Conservation (phyloP, 2,888 invertebrate species). For the Germaria angustata region DNA sequence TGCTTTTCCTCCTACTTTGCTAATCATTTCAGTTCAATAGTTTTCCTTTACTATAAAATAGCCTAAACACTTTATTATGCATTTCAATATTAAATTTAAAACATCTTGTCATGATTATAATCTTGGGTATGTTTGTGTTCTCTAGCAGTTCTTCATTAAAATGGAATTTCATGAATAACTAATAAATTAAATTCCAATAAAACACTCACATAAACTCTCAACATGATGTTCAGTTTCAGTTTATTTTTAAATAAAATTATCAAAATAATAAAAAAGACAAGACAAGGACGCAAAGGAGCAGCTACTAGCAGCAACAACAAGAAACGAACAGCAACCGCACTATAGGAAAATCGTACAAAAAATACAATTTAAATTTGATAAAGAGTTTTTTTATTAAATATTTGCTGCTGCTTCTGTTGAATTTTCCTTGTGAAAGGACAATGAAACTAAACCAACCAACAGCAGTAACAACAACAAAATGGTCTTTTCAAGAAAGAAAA, state of each 20-base stretch:
- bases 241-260: conserved; percentile 60
- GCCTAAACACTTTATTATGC: background rate
- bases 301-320: conserved; percentile 19
- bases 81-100: conserved; percentile 36
- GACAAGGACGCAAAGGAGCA: conserved; percentile 62
- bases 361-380: conserved; percentile 64
- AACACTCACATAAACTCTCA: conserved; percentile 58
- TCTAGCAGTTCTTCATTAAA: conserved; percentile 63
- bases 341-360: conserved; percentile 7
- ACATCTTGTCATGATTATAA: conserved; percentile 3
- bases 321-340: conserved; percentile 33
- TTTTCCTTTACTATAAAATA: background rate
- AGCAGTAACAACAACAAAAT: conserved; percentile 45
- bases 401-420: conserved; percentile 5
- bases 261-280: conserved; percentile 36
- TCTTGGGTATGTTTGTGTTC: background rate
- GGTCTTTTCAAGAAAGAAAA: conserved; percentile 57
- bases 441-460: conserved; percentile 49
- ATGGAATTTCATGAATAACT: conserved; percentile 67
- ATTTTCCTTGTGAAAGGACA: conserved; percentile 55
- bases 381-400: conserved; percentile 35
- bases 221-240: conserved; percentile 55
- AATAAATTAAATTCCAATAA: conserved; percentile 68
- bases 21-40: background rate
- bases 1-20: background rate